Evolutionary conservation across 2,113 vertebrate species (phyloP).

Genomic region (Lepus americanus): DNA sequence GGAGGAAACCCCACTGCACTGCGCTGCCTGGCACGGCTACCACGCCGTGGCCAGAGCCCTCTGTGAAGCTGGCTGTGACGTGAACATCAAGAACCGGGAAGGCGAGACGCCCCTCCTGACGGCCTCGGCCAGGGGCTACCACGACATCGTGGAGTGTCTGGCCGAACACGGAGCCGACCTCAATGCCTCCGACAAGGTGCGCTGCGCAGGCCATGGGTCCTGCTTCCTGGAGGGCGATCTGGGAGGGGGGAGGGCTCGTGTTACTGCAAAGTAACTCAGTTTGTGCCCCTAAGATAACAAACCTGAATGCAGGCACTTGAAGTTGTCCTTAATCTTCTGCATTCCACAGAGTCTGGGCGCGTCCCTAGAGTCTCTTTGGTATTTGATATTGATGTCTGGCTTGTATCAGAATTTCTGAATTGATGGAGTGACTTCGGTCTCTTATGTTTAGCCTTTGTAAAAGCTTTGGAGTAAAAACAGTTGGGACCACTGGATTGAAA

Average conservation of each 20-base stretch:
- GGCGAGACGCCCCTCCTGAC: slow-evolving; percentile 96
- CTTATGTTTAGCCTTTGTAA: neutral
- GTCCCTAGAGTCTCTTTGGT: neutral
- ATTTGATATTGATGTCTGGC: neutral
- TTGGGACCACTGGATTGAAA: neutral
- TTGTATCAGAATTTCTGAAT: neutral
- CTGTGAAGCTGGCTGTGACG: slow-evolving; percentile 93
- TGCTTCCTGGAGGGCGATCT: neutral
- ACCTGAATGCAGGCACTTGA: slow-evolving; percentile 3
- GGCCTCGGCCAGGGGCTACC: slow-evolving; percentile 95
- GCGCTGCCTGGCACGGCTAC: slow-evolving; percentile 98
- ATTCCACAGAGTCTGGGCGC: neutral
- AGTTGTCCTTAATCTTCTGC: neutral
- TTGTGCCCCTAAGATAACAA: slow-evolving; percentile 14
- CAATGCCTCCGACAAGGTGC: slow-evolving; percentile 95
- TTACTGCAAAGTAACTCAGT: neutral
- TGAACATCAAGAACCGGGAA: slow-evolving; percentile 94
- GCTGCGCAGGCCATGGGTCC: neutral
- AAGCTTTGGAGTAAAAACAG: neutral
- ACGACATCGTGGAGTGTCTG: slow-evolving; percentile 97
- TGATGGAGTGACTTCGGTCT: neutral
- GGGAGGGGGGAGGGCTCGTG: neutral
- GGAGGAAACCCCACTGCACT: slow-evolving; percentile 97
- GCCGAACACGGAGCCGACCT: slow-evolving; percentile 93
- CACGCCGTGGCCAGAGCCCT: slow-evolving; percentile 93